These are phyloP conservation scores for Drosophila bocki DNA, from an alignment of 1,140 invertebrate species.

Conservation along the genomic window DNA sequence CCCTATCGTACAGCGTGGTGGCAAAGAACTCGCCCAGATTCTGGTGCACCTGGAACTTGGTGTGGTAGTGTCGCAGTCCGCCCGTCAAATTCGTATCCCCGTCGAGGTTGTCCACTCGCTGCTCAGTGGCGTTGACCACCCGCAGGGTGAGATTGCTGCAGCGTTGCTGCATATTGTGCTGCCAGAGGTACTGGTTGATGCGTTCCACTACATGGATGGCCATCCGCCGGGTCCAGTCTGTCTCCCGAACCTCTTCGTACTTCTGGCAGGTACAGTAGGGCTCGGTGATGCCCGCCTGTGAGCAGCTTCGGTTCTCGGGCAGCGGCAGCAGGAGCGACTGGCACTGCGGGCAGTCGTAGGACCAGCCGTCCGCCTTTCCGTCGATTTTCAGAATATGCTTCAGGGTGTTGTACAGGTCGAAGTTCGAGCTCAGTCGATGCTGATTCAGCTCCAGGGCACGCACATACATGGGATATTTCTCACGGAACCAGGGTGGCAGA, in stretches of 20 bases:
- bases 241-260: conserved; percentile 80
- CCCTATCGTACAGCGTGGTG: conserved; percentile 84
- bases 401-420: conserved; percentile 91
- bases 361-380: conserved; percentile 10
- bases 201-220: conserved; percentile 85
- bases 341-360: conserved; percentile 86
- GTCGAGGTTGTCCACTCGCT: neutral
- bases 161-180: conserved; percentile 90
- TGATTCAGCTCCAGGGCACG: conserved; percentile 90
- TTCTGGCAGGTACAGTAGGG: conserved; percentile 92
- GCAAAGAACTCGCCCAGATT: conserved; percentile 87
- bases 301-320: conserved; percentile 88
- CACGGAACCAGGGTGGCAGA: conserved; percentile 91
- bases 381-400: conserved; percentile 84
- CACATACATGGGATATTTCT: conserved; percentile 88
- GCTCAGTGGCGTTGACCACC: conserved; percentile 25
- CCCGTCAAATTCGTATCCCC: neutral
- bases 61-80: conserved; percentile 16
- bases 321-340: conserved; percentile 88
- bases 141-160: conserved; percentile 31
- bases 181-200: conserved; percentile 86
- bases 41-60: conserved; percentile 57
- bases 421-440: conserved; percentile 91
- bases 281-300: conserved; percentile 88
- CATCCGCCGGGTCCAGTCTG: conserved; percentile 74